phyloP scores from a whole-genome alignment of 2,797 vertebrate genomes.

The Parambassis ranga region DNA sequence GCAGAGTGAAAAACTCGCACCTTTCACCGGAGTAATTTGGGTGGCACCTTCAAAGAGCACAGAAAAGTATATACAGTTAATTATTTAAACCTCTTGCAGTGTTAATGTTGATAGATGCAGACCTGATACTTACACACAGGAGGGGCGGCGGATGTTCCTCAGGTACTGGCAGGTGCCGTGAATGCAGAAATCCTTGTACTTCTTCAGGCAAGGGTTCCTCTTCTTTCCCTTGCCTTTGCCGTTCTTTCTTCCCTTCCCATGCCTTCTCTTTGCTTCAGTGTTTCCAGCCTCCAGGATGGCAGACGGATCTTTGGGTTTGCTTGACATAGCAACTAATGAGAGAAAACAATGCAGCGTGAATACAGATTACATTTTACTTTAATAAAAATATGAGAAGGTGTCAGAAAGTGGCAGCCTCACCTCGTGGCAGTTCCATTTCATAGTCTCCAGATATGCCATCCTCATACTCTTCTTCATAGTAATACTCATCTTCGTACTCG shows the following conservation, averaged over 20 bases:
- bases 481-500: slow-evolving; percentile 60
- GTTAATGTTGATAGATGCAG: not conserved
- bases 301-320: slow-evolving; percentile 86
- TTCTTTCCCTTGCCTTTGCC: slow-evolving; percentile 92
- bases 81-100: not conserved
- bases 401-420: slow-evolving; percentile 53
- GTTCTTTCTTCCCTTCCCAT: slow-evolving; percentile 82
- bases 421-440: slow-evolving; percentile 61
- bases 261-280: slow-evolving; percentile 46
- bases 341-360: too few relatives aligned
- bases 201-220: slow-evolving; percentile 91
- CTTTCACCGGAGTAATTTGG: slow-evolving; percentile 88
- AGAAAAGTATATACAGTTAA: not conserved
- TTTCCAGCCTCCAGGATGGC: slow-evolving; percentile 74
- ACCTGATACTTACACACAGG: slow-evolving; percentile 88
- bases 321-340: slow-evolving; percentile 86
- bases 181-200: slow-evolving; percentile 94
- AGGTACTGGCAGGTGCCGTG: slow-evolving; percentile 92
- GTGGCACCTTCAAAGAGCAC: slow-evolving; percentile 82
- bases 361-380: too few relatives aligned
- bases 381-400: too few relatives aligned
- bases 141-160: slow-evolving; percentile 80
- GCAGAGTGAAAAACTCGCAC: slow-evolving; percentile 86
- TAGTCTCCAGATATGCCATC: slow-evolving; percentile 44
- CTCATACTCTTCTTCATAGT: slow-evolving; percentile 69